Evolutionary conservation across 2,888 invertebrate species (phyloP).

Genomic region (Mantis religiosa): DNA sequence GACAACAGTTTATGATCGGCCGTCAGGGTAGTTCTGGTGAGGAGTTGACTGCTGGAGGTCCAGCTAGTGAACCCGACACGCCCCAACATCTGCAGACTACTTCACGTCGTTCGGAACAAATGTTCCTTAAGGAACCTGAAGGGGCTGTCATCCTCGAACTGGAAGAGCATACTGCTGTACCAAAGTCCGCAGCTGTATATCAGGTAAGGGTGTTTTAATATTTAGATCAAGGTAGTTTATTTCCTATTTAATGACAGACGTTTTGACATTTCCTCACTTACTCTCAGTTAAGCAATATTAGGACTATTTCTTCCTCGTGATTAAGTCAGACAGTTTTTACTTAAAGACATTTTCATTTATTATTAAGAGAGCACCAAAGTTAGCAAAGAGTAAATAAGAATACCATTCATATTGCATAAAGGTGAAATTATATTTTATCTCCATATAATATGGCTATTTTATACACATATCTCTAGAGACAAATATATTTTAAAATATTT

Average conservation of each 20-base stretch:
- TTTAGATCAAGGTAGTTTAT: neutral
- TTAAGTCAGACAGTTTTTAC: too few relatives aligned
- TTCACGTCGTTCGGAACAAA: neutral
- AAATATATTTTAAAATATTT: too few relatives aligned
- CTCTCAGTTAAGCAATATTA: too few relatives aligned
- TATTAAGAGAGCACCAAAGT: too few relatives aligned
- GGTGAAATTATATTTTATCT: too few relatives aligned
- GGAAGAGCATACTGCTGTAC: constrained; percentile 72
- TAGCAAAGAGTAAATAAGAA: too few relatives aligned
- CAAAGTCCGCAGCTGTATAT: constrained; percentile 45
- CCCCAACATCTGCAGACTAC: constrained; percentile 3
- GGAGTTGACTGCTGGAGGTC: constrained; percentile 17
- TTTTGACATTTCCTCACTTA: too few relatives aligned
- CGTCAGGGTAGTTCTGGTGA: constrained; percentile 26
- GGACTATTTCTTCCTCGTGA: too few relatives aligned
- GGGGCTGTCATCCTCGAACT: constrained; percentile 43
- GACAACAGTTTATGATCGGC: constrained; percentile 17
- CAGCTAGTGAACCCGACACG: constrained; percentile 23
- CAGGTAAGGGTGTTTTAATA: constrained; percentile 15
- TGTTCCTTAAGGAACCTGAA: neutral
- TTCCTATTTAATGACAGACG: neutral
- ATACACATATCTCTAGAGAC: too few relatives aligned
- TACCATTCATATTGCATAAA: too few relatives aligned
- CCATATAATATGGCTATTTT: too few relatives aligned
- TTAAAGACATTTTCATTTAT: too few relatives aligned